Evolutionary conservation across 2,888 invertebrate genomes (phyloP), one percentile per base, ranked within the genome.

Genomic region (Diaprepes abbreviatus): DNA sequence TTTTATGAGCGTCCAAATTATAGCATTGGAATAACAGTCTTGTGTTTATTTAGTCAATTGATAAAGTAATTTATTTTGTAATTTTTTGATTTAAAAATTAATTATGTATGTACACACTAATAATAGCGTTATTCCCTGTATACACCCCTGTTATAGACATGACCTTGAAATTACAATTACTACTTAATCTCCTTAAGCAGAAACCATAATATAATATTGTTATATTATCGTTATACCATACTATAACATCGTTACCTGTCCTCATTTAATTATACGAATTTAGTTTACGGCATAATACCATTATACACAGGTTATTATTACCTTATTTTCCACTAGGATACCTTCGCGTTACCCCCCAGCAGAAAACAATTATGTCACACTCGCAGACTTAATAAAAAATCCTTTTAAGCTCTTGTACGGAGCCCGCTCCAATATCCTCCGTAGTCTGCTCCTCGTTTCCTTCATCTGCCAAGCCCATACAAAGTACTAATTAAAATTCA

Each of bases 401-500:
- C 70, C 66, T 62, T 66, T 66, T 66, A 70, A 70, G 66, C 66
- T 57, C 62, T 70, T 70, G 70, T 66, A 55, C 66, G 60, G 54
- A 66, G 62, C 70, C 66, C 45, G 66, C 71, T 71, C 71, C 64
- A 71, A 71, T 71, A 71, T 71, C 71, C 70, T 70, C 57, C 70
- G 66, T 66, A 70, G 70, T 59, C 70, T 70, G 70, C 65, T 70
- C 60, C 62, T 70, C 66, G 71, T 71, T 71, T 71, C 66, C 71
- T 71, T 62, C 66, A 70, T 70, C 70, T 70, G 70, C 70, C 70
- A 70, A 52, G 66, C 73, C 71, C 72, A 67, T 73, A 74, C 74
- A 73, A 75, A 79, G 79, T 79, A 78, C 79, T 82, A 82, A 82
- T 82, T 82, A 82, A 82, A 82, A 82, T 82, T 80, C 81, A 80